Evolutionary conservation across 2,113 vertebrate genomes (phyloP), one percentile per base, ranked within the genome.

Genomic region (Rhombomys opimus): DNA sequence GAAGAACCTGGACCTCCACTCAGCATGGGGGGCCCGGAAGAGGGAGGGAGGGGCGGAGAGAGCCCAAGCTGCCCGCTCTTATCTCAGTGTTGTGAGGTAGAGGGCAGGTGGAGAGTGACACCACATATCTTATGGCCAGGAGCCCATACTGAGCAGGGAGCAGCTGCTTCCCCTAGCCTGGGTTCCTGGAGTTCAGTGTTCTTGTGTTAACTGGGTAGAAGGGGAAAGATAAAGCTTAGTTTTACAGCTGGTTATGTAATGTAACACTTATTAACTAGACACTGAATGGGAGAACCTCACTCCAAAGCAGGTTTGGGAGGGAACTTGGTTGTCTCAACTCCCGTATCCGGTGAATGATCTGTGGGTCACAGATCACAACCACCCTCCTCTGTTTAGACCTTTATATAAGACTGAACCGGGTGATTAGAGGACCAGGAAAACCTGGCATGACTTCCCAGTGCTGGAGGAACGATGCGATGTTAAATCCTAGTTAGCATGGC

Each of bases 261-360:
- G 15, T 65, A 80, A 90, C 32, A 82, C 20, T 46, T 57, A 85
- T 61, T 68, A 86, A 90, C 63, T 52, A 80, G 57, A 50, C 25
- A 90, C 76, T 82, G 91, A 91, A 91, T 88, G 13, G 7, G 78
- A 95, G 41, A 89, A 32, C 41, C 57, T 54, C 90, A 93, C 67
- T 70, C 78, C 82, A 87, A 52, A 82, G 20, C 61, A 78, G 72
- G 77, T 25, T 4, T 72, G 50, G 46, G 18, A 41, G 67, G 81
- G 72, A 90, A 63, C 6, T 22, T 59, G 54, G 41, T 23, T 68
- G 93, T 85, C 91, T 86, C 94, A 77, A 54, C 68, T 85, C 84
- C 54, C n/a, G 0, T 68, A 92, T 91, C 67, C 50, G 90, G 46
- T 57, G 17, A 67, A 35, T 27, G 46, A 72, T 89, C 35, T n/a